phyloP scores from a whole-genome alignment of 2,113 vertebrate genomes.

The Oncorhynchus tshawytscha region DNA sequence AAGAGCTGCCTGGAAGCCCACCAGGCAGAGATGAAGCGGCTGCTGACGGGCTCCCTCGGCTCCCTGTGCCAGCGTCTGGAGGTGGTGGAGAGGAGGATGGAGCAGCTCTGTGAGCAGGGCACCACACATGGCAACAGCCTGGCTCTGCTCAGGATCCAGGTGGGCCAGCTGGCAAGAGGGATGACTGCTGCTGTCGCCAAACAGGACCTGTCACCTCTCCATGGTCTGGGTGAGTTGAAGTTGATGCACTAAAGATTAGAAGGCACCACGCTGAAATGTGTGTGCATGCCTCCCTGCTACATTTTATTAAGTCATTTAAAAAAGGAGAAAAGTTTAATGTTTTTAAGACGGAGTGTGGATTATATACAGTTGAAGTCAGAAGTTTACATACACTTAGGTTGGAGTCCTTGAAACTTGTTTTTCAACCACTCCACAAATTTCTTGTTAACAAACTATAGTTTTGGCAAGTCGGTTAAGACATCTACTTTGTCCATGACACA shows the following conservation, averaged over 20 bases:
- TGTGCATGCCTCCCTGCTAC: no score
- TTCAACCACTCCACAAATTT: no score
- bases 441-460: no score
- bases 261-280: no score
- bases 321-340: no score
- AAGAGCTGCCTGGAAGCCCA: constrained; percentile 41
- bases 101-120: constrained; percentile 38
- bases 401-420: no score
- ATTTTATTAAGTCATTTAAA: no score
- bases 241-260: neutral
- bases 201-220: neutral
- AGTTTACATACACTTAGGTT: no score
- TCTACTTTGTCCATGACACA: no score
- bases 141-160: neutral
- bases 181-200: neutral
- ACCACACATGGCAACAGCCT: constrained; percentile 42
- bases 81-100: constrained; percentile 45
- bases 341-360: no score
- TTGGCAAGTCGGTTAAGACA: no score
- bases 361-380: no score
- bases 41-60: neutral
- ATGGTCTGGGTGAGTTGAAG: constrained; percentile 22
- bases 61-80: constrained; percentile 17
- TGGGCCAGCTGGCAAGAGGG: constrained; percentile 5
- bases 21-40: constrained; percentile 48